Evolutionary conservation across 2,113 vertebrate species (phyloP), one percentile per base, ranked within the genome.

Genomic region (Trogon surrucura): DNA sequence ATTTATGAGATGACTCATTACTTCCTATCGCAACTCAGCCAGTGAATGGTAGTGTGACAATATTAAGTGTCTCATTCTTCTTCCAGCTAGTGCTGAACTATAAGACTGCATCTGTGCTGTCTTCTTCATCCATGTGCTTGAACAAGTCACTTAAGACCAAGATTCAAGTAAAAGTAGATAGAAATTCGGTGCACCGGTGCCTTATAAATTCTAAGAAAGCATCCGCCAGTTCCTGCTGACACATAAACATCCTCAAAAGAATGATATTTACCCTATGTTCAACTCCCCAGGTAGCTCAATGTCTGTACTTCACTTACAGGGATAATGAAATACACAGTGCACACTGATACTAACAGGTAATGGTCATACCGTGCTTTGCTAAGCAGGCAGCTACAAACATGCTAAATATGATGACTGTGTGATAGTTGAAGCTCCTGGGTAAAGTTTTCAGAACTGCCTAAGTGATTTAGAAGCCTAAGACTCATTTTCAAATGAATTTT

Each of bases 391-490:
- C 66, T 80, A 65, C 66, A 85, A 81, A 91, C 67, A 32, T 3
- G 47, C 83, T 81, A 32, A 78, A 69, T 71, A 48, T 6, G 34
- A 71, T 5, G 56, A 60, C 1, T 75, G 15, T 41, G 47, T 6
- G 5, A 78, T 75, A 48, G 38, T 44, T 84, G 78, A 93, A 84
- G 77, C 93, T 80, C 73, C 48, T 79, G 65, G 74, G 75, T 36
- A 67, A 30, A 48, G 70, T 93, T 93, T 83, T 60, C 64, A 41
- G 2, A 94, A 84, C 38, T 57, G 45, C 67, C 67, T 38, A 83
- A 44, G 65, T 93, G 87, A 96, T 91, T 93, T 84, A 83, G 72
- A 91, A 90, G 69, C 69, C 74, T 71, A 57, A 74, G 82, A 86
- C 53, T 90, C 20, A 83, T 64, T 92, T 80, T 78, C 82, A 88